Evolutionary conservation across 2,797 vertebrate genomes (phyloP), one percentile per base, ranked within the genome.

Genomic region (Sibirionetta formosa): DNA sequence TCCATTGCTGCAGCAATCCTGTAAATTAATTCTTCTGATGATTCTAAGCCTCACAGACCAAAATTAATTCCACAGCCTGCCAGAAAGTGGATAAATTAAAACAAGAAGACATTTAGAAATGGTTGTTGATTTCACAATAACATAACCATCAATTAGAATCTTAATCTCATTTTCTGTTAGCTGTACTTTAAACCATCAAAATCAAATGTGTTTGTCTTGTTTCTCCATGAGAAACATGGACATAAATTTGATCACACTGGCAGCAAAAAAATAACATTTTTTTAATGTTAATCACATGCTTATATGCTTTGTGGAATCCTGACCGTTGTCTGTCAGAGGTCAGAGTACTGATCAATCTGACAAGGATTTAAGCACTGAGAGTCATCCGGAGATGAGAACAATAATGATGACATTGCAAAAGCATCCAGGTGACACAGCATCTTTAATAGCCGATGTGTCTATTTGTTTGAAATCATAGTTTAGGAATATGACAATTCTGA

Each of bases 41-140:
- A 98, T 97, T 99, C 98, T 86, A 99, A 97, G 29, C 98, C 98
- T 38, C 96, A 88, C 93, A 99, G 96, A 20, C 98, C 98, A 33
- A 99, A 97, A 96, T 99, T 99, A 56, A 99, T 98, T 40, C 98
- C 98, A 68, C 97, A 99, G 76, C 98, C 98, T 99, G 96, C 29
- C 96, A 95, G 63, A 68, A 50, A 75, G 65, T 48, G 48, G 61
- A 56, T 94, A 86, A 82, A 80, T 85, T 90, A 75, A 83, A 79
- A 82, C 0, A 2, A 85, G 80, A 82, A 15, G 24, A 53, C 54
- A 26, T 88, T 91, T 73, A 85, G 70, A 85, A 93, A 57, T 33
- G 51, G n/a, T 38, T 70, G 63, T 79, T 87, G 65, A 71, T 82
- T 77, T 93, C 40, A 78, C 50, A 81, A 33, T 69, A 33, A 51